A percentile compares a stretch with the other conserved stretches of the same genome.
Evolutionary conservation across 2,797 vertebrate species (phyloP).

Genomic region (Poecile montanus): DNA sequence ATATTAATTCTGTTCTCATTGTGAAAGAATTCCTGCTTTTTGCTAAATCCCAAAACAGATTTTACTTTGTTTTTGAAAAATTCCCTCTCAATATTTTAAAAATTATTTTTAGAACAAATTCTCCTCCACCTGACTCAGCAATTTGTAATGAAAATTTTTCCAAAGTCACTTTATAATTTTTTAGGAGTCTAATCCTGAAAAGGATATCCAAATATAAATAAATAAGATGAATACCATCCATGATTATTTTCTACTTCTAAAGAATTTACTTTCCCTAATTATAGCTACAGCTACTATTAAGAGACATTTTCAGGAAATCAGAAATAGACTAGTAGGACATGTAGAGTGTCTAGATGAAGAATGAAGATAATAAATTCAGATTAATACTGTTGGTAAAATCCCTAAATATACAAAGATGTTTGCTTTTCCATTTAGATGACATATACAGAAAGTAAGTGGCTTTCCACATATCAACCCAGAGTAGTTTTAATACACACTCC

Average conservation of each 20-base stretch:
- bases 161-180: neutral
- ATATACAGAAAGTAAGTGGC: accelerated
- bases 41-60: neutral
- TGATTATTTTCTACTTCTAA: neutral
- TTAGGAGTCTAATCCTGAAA: neutral
- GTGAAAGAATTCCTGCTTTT: neutral
- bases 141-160: neutral
- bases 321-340: neutral
- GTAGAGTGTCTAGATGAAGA: neutral
- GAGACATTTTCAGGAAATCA: neutral
- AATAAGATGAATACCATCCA: neutral
- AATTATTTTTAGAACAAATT: neutral
- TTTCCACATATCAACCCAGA: neutral
- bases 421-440: neutral
- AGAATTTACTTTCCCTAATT: neutral
- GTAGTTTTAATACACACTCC: neutral
- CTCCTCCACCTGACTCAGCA: neutral
- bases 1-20: neutral
- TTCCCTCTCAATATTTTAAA: neutral
- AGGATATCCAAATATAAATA: neutral
- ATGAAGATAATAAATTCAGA: neutral
- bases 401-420: neutral
- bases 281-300: neutral
- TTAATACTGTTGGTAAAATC: neutral
- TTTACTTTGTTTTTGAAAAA: neutral